These are phyloP conservation scores for Enteromius unitaeniatus DNA, from an alignment of 2,797 vertebrate species.

Conservation along the genomic window DNA sequence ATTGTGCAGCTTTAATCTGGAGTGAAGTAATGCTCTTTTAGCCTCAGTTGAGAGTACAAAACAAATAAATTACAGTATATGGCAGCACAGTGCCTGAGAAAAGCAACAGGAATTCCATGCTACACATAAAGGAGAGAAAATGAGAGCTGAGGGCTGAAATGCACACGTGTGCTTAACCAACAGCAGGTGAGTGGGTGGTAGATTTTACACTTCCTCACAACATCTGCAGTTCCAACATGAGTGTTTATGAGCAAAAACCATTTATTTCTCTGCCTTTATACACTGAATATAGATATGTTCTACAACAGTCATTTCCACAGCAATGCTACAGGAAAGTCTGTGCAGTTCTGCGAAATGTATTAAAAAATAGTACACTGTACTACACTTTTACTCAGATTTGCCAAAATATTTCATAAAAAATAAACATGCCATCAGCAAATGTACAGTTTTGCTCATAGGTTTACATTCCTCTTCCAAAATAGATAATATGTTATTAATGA, in stretches of 20 bases:
- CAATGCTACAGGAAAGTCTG: background rate
- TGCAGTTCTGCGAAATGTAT: background rate
- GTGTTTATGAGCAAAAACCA: constrained; percentile 60
- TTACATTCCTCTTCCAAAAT: background rate
- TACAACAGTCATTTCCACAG: background rate
- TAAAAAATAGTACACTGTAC: background rate
- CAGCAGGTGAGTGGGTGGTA: constrained; percentile 53
- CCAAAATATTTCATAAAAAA: background rate
- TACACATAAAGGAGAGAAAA: constrained; percentile 3
- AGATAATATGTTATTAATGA: background rate
- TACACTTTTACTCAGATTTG: background rate
- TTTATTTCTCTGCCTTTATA: background rate
- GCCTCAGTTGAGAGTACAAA: background rate
- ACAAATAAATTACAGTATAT: constrained; percentile 12
- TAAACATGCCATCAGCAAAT: background rate
- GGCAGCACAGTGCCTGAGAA: background rate
- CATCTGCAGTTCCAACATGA: constrained; percentile 58
- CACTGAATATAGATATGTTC: background rate
- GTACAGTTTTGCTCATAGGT: background rate
- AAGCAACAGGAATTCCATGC: constrained; percentile 21
- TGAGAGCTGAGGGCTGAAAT: background rate
- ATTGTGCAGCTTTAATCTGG: background rate
- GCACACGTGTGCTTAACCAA: constrained; percentile 56
- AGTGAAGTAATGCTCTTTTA: constrained; percentile 1
- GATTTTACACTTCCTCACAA: constrained; percentile 58